Evolutionary conservation across 1,140 invertebrate genomes (phyloP), one percentile per base, ranked within the genome.

Genomic region (Sinella curviseta): DNA sequence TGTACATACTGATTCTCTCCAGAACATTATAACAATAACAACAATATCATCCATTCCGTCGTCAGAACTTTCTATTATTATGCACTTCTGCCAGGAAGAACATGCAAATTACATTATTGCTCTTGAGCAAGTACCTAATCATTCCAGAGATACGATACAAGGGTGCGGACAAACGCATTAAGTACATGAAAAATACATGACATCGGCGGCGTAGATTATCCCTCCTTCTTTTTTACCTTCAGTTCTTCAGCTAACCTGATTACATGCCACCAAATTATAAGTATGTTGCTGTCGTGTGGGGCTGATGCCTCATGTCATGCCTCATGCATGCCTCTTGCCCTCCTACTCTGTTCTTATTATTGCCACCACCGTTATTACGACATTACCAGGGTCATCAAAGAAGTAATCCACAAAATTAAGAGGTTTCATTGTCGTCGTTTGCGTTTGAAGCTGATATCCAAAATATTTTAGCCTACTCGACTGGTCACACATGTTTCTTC

Each of bases 301-400:
- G n/a, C n/a, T n/a, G n/a, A n/a, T n/a, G n/a, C n/a, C n/a, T n/a
- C n/a, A n/a, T n/a, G n/a, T n/a, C n/a, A n/a, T n/a, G n/a, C n/a
- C n/a, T n/a, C n/a, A n/a, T n/a, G n/a, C n/a, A n/a, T n/a, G n/a
- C n/a, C n/a, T n/a, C n/a, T n/a, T n/a, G n/a, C n/a, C n/a, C n/a
- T n/a, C n/a, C n/a, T n/a, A n/a, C n/a, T n/a, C n/a, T n/a, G n/a
- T n/a, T n/a, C n/a, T n/a, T n/a, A n/a, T n/a, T n/a, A n/a, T 33
- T 70, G 24, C 65, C 28, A 33, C 28, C 28, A 70, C 30, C 4
- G 24, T 70, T 70, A 70, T 33, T 31, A 33, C 65, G 31, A 30
- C 65, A 70, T 70, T 70, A 70, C 30, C 57, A 70, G 26, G 65
- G 65, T 70, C 65, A 70, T 70, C 65, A 70, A 70, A 33, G 31